These are phyloP conservation scores for Piprites chloris DNA, from an alignment of 2,113 vertebrate genomes.

Conservation along the genomic window DNA sequence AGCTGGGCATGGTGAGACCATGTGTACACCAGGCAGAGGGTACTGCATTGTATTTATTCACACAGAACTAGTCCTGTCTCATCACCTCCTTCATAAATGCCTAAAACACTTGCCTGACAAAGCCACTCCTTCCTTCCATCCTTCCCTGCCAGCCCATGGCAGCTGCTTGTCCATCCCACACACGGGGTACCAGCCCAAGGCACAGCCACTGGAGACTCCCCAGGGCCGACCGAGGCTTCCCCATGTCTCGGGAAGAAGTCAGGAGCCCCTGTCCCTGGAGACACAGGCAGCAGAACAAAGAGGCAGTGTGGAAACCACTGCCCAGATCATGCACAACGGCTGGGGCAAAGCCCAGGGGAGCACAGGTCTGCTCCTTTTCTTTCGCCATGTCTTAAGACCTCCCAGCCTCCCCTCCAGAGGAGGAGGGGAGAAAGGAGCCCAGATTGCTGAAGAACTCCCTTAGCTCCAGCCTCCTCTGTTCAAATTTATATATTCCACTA, in stretches of 20 bases:
- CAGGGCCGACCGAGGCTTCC: rapidly evolving
- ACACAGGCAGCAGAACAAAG: not conserved
- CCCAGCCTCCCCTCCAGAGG: not conserved
- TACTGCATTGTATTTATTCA: not conserved
- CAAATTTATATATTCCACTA: slow-evolving; percentile 45
- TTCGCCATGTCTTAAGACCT: not conserved
- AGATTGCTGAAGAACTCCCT: not conserved
- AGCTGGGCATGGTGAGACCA: not conserved
- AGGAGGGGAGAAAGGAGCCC: not conserved
- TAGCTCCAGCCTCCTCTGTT: not conserved
- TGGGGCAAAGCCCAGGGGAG: not conserved
- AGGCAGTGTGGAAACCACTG: not conserved
- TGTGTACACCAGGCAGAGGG: rapidly evolving
- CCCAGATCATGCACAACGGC: not conserved
- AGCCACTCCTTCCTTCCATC: not conserved
- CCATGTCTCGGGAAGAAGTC: rapidly evolving
- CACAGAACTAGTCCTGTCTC: not conserved
- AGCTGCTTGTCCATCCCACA: not conserved
- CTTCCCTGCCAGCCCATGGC: not conserved
- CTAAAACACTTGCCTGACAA: not conserved
- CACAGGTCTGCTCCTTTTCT: not conserved
- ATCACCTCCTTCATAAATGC: not conserved
- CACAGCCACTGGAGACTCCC: not conserved
- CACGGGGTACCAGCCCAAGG: rapidly evolving
- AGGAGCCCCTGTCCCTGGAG: not conserved